Evolutionary conservation across 2,797 vertebrate genomes (phyloP), one percentile per base, ranked within the genome.

Genomic region (Phalanger gymnotis): DNA sequence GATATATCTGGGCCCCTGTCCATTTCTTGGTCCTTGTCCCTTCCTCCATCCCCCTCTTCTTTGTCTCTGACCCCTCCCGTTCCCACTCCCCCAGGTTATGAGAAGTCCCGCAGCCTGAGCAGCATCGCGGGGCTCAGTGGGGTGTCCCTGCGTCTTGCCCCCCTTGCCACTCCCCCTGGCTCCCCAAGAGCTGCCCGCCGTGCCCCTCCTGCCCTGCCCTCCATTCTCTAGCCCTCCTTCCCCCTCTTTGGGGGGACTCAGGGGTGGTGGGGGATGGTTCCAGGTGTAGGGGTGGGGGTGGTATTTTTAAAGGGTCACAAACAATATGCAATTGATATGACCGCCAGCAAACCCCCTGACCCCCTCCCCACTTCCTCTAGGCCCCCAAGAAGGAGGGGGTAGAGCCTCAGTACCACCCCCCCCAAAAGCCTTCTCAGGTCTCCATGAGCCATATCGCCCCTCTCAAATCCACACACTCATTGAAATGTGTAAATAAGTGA

Each of bases 91-190:
- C 93, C 99, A 91, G 99, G 99, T 98, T 99, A 99, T 54, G 99
- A 99, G 98, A 99, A 99, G 98, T 99, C 99, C 98, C 99, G 99
- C 98, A 99, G 99, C 98, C 99, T 99, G 96, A 99, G 98, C 99
- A 99, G 99, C 99, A 99, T 99, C 99, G 99, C 99, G 91, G 99
- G 99, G 98, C 99, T 99, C 98, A 99, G 99, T 5, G 99, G 99
- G 98, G 99, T 99, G 53, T 99, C 99, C 22, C 98, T 99, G 97
- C 99, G 99, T 97, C 99, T 99, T 55, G 99, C 99, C 96, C 99
- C 99, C 94, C 99, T 99, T 97, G 99, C 99, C 96, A 98, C 99
- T 0, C 99, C 99, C 90, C 99, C 98, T 96, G 99, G 99, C 98
- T 99, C 98, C 96, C 99, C 99, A 92, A 99, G 99, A 98, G 98